phyloP scores from a whole-genome alignment of 2,113 vertebrate species.

The Eonycteris spelaea region DNA sequence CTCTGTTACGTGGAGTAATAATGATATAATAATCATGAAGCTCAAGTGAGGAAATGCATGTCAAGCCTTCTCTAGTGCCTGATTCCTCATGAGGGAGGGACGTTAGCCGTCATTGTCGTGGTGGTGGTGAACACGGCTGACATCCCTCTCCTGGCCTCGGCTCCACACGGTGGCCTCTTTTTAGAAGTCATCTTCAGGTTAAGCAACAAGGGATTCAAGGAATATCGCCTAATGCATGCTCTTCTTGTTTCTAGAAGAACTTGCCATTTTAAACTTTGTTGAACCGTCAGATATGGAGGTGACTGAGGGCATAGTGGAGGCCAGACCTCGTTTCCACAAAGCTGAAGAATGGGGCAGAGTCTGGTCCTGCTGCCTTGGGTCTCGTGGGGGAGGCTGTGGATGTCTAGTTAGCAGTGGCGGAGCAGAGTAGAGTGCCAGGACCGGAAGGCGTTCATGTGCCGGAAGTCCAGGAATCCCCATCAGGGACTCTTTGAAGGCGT shows the following conservation, averaged over 20 bases:
- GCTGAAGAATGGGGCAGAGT: neutral
- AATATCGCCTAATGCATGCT: accelerated
- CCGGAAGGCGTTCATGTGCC: neutral
- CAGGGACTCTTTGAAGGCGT: neutral
- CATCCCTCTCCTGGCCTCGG: accelerated
- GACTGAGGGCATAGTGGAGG: accelerated
- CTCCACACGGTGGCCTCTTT: accelerated
- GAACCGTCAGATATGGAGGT: neutral
- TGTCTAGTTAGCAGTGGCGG: too few species aligned
- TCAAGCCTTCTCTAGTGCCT: neutral
- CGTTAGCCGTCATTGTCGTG: accelerated
- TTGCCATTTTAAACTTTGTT: accelerated
- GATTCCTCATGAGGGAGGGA: neutral
- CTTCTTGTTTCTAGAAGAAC: neutral
- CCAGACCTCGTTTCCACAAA: neutral
- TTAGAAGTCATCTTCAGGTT: neutral
- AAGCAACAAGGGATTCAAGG: neutral
- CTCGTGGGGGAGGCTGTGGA: accelerated
- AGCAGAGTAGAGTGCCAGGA: accelerated
- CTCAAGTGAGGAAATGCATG: neutral
- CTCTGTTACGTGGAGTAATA: neutral
- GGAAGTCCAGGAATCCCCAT: neutral
- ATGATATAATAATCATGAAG: neutral
- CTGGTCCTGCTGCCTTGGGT: too few species aligned
- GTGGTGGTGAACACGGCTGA: accelerated